Evolutionary conservation across 2,888 invertebrate genomes (phyloP), one percentile per base, ranked within the genome.

Genomic region (Syritta pipiens): DNA sequence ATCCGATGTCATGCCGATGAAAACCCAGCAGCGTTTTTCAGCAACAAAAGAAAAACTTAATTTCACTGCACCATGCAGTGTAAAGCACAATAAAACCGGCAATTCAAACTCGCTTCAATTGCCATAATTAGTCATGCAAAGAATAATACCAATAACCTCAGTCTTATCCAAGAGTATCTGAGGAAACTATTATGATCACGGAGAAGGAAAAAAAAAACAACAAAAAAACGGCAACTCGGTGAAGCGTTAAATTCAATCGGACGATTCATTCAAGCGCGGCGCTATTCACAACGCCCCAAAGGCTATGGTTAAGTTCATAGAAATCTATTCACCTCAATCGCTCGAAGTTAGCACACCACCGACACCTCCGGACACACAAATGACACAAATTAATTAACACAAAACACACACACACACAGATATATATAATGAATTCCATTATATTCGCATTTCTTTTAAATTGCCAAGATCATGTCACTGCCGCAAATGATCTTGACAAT

Each of bases 401-500:
- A 44, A 42, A 65, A 53, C 51, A 65, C 14, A 17, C 19, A 14
- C 35, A 1, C 37, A 35, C 53, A 57, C 20, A 35, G 12, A 17
- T 46, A 22, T 7, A 17, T n/a, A 63, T 51, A 69, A 63, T 71
- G 51, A 57, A 51, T 63, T 63, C 57, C 63, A 76, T 71, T 76
- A 69, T 63, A 30, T 44, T 42, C 35, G 12, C 40, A 55, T 55
- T 55, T 67, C n/a, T n/a, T n/a, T 28, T 55, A 49, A 51, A 57
- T 44, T 32, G 62, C 68, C 55, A 63, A 69, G 76, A 63, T 65
- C 77, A 65, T 72, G 59, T 48, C 65, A 30, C n/a, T 59, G 55
- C 32, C 44, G 40, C 46, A 65, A 72, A 14, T 65, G 72, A 77
- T 77, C 65, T 65, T 77, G 77, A 60, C 72, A 72, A 65, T 77